These are phyloP conservation scores for Leptopilina drosophilae DNA, from an alignment of 2,888 invertebrate genomes.

Conservation along the genomic window DNA sequence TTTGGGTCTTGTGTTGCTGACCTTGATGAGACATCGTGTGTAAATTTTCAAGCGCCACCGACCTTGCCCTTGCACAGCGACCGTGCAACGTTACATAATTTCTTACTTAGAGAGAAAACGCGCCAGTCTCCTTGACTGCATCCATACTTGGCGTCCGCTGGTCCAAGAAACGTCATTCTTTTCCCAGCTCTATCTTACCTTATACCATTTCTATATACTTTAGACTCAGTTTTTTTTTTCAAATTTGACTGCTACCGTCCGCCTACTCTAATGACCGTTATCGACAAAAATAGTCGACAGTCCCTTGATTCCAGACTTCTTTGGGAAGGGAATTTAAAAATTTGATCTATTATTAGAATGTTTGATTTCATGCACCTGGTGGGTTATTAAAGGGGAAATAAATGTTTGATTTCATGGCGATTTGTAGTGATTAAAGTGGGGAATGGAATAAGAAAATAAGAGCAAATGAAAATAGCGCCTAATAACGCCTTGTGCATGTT, in stretches of 20 bases:
- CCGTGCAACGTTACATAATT: constrained; percentile 43
- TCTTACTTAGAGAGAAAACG: constrained; percentile 38
- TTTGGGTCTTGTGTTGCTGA: neutral
- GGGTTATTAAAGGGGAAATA: too few species aligned
- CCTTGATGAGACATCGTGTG: constrained; percentile 36
- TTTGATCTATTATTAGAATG: too few species aligned
- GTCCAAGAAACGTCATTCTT: constrained; percentile 1
- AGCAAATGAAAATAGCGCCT: neutral
- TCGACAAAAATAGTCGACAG: too few species aligned
- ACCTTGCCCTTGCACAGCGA: constrained; percentile 50
- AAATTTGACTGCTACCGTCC: too few species aligned
- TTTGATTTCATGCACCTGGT: too few species aligned
- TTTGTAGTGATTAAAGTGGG: neutral
- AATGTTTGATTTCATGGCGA: too few species aligned
- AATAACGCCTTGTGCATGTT: constrained; percentile 3
- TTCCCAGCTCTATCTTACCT: neutral
- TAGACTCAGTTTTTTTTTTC: too few species aligned
- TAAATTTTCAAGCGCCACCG: constrained; percentile 43
- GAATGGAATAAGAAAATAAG: neutral
- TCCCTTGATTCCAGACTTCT: too few species aligned
- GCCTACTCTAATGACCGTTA: too few species aligned
- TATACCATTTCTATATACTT: constrained; percentile 35
- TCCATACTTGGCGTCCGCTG: constrained; percentile 3
- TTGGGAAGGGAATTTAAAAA: too few species aligned
- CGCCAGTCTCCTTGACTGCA: constrained; percentile 31